phyloP scores from a whole-genome alignment of 2,888 invertebrate species.

The Cryptocephalus primarius region DNA sequence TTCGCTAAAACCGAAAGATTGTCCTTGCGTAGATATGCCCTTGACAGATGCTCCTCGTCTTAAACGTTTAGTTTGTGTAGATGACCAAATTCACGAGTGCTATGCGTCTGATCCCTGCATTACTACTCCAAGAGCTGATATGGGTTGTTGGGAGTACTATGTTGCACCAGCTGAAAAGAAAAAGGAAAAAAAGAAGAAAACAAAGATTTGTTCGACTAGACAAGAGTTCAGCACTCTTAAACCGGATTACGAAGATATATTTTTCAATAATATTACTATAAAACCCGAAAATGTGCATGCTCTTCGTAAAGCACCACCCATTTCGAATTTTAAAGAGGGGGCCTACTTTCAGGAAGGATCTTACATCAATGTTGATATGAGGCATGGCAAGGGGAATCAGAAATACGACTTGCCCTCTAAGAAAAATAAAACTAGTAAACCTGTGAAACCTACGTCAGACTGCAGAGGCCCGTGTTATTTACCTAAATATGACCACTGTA shows the following conservation, averaged over 20 bases:
- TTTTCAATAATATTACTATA: too few relatives aligned
- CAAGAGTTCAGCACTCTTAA: neutral
- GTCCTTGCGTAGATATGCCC: constrained; percentile 19
- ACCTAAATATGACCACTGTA: too few relatives aligned
- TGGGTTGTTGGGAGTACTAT: constrained; percentile 21
- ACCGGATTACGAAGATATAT: too few relatives aligned
- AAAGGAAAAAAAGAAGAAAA: too few relatives aligned
- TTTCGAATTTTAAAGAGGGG: too few relatives aligned
- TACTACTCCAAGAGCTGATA: constrained; percentile 16
- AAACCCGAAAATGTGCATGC: too few relatives aligned
- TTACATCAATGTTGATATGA: constrained; percentile 7
- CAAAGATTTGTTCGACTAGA: neutral
- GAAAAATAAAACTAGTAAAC: too few relatives aligned
- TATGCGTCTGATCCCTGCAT: constrained; percentile 6
- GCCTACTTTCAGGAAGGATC: neutral
- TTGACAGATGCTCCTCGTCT: constrained; percentile 14
- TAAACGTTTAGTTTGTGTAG: constrained; percentile 13
- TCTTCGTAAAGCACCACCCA: too few relatives aligned
- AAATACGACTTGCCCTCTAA: too few relatives aligned
- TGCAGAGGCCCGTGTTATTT: too few relatives aligned
- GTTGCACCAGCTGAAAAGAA: constrained; percentile 3
- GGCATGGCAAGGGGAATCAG: too few relatives aligned
- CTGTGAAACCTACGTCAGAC: too few relatives aligned
- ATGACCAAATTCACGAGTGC: constrained; percentile 9
- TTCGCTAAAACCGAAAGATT: constrained; percentile 14